These are phyloP conservation scores for Cossypha dichroa DNA, from an alignment of 2,797 vertebrate species.

Conservation along the genomic window DNA sequence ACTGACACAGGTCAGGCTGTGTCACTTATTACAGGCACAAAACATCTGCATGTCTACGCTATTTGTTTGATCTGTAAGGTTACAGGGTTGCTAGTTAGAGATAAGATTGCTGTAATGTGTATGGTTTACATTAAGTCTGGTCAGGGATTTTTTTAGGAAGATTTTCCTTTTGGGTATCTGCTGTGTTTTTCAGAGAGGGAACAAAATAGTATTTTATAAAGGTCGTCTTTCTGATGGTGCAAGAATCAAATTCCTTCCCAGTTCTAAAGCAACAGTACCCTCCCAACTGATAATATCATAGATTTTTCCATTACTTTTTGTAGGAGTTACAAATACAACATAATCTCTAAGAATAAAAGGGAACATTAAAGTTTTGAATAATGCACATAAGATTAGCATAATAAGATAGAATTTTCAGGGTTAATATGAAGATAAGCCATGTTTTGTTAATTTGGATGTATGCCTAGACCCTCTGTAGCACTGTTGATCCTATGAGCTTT, in stretches of 20 bases:
- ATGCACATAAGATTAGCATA: neutral
- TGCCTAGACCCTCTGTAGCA: neutral
- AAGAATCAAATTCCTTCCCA: neutral
- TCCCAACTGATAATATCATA: neutral
- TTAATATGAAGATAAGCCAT: neutral
- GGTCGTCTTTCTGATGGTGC: neutral
- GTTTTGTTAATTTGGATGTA: neutral
- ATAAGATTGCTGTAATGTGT: neutral
- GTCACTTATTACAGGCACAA: neutral
- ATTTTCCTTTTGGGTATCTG: neutral
- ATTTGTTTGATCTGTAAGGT: neutral
- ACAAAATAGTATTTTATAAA: neutral
- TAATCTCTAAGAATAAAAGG: neutral
- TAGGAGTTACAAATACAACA: neutral
- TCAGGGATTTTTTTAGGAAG: neutral
- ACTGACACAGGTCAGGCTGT: neutral
- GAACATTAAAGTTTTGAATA: neutral
- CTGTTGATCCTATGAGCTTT: neutral
- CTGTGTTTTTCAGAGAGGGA: neutral
- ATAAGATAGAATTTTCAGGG: neutral
- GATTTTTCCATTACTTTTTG: neutral
- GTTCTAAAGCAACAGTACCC: neutral
- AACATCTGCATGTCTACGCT: fast-evolving
- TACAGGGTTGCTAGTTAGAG: neutral
- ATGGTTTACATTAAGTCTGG: neutral